Percentiles rank a stretch among this genome's conserved stretches.
Evolutionary conservation across 2,888 invertebrate species (phyloP).

Genomic region (Myopa testacea): DNA sequence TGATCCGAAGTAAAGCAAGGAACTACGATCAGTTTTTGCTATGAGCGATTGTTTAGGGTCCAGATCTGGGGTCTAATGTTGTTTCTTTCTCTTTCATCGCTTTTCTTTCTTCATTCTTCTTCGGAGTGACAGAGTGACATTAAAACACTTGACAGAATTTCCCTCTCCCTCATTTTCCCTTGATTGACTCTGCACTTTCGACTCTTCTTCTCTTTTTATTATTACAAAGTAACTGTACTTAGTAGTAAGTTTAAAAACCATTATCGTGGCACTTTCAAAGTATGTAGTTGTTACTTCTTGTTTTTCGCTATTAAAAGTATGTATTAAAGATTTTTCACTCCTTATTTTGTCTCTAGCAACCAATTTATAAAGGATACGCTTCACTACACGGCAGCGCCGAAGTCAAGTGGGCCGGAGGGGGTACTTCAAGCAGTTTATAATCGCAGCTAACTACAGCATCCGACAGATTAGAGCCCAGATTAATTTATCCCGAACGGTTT

Average conservation of each 20-base stretch:
- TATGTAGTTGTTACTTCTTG: slow-evolving; percentile 7
- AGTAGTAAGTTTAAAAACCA: slow-evolving; percentile 2
- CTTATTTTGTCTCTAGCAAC: neutral
- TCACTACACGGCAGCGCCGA: neutral
- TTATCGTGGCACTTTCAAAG: slow-evolving; percentile 12
- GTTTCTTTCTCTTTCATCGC: no score
- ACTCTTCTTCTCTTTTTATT: neutral
- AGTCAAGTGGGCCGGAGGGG: neutral
- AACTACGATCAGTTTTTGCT: no score
- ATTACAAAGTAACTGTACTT: neutral
- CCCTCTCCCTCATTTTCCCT: no score
- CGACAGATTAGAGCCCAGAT: slow-evolving; percentile 24
- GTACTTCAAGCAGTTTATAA: slow-evolving; percentile 27
- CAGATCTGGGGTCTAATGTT: no score
- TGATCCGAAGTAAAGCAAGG: no score
- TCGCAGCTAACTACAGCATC: slow-evolving; percentile 25
- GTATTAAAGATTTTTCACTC: neutral
- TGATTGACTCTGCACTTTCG: neutral
- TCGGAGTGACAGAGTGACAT: no score
- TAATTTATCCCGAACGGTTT: slow-evolving; percentile 29
- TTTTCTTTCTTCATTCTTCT: no score
- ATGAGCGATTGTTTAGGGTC: no score
- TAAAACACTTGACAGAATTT: no score
- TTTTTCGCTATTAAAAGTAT: slow-evolving; percentile 5
- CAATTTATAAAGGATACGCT: slow-evolving; percentile 28